Conservation (phyloP, 2,888 invertebrate species). For the Strigamia transsilvanica region DNA sequence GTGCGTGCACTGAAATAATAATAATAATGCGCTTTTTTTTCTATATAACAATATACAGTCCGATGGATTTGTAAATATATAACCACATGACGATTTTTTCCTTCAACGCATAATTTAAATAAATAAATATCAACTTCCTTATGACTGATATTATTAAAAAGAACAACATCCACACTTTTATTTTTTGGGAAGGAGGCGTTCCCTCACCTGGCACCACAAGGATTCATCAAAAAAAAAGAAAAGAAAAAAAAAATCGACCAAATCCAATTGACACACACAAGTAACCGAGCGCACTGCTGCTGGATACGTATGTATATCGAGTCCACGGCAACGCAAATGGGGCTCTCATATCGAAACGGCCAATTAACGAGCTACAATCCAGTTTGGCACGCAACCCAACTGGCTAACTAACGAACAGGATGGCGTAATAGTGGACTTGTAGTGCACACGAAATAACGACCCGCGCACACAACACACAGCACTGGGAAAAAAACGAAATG, state of each 20-base stretch:
- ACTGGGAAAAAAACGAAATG: background rate
- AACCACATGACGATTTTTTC: constrained; percentile 2
- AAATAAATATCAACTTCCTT: background rate
- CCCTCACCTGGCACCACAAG: constrained; percentile 34
- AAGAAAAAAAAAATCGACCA: constrained; percentile 21
- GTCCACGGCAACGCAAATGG: constrained; percentile 14
- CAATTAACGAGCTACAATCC: constrained; percentile 34
- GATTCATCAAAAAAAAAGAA: background rate
- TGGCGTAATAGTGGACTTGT: constrained; percentile 35
- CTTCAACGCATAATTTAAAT: background rate
- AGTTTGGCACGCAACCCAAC: constrained; percentile 27
- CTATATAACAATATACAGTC: background rate
- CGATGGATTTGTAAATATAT: background rate
- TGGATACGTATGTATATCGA: constrained; percentile 10
- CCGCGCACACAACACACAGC: background rate
- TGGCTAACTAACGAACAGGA: constrained; percentile 39
- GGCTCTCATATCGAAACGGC: constrained; percentile 34
- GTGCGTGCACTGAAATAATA: constrained; percentile 34
- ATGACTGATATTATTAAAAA: background rate
- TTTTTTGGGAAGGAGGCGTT: background rate
- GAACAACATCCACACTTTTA: background rate
- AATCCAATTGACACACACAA: constrained; percentile 42
- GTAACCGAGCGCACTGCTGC: constrained; percentile 12
- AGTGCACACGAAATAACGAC: constrained; percentile 35
- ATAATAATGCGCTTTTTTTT: constrained; percentile 19